Base-by-base conservation (phyloP, 2,113 vertebrate species). In the pig (Sus scrofa) region DNA sequence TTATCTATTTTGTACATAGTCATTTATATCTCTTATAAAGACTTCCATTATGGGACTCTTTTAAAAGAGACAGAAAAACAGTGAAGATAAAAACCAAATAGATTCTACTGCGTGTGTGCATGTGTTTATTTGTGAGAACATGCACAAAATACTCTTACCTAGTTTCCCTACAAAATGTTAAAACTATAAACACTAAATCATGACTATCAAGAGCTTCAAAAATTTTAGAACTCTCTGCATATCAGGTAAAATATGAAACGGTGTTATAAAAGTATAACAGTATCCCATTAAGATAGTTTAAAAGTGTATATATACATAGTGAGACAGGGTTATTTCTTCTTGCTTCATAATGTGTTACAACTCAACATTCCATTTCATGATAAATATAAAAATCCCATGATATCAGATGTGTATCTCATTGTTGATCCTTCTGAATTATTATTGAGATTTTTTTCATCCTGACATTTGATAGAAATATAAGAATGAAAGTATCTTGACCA, bases 291-390 rank as follows among this genome's bases (percentile, higher is more conserved):
- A 89, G 89, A 24, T 50, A 93, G 10, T 83, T 95, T 83, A 34
- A 86, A 84, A 56, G 6, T 79, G 10, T 24, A 84, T 93, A 60
- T 44, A 63, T 22, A 67, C 20, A 63, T 10, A 52, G 26, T 50
- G 4, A 65, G 30, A 90, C 2, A 19, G 4, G 14, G 3, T 86
- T 83, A 39, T 54, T 94, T 86, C 13, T 83, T 34, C 27, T 90
- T 54, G 94, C 37, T 22, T 83, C 52, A 54, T 92, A 44, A 39
- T 78, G 94, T 86, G 94, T 81, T 82, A 88, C 86, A 89, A 71
- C 5, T 89, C 39, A 92, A 32, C 22, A 34, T 95, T 94, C 60
- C 30, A 67, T 30, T 89, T 60, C 37, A 78, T 77, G 24, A 92
- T 65, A 89, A 91, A 73, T 60, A 67, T 32, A 12, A 75, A 88